Conservation (phyloP, 2,113 vertebrate species). For the Panurus biarmicus region DNA sequence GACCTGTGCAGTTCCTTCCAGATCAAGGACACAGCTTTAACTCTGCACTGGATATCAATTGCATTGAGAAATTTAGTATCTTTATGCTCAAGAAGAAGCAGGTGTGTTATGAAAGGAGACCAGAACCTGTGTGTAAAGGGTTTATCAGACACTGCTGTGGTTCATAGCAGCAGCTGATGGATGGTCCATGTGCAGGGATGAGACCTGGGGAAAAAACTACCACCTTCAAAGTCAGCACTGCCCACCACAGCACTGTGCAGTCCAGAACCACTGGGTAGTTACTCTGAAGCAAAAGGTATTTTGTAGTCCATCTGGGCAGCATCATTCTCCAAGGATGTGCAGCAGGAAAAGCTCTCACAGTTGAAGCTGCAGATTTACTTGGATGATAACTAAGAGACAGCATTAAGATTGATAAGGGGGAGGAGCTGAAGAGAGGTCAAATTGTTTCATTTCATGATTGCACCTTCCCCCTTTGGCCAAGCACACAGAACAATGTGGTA, state of each 20-base stretch:
- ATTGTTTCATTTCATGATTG: background rate
- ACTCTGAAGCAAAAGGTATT: background rate
- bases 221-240: background rate
- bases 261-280: background rate
- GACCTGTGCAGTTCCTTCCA: background rate
- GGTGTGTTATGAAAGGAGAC: background rate
- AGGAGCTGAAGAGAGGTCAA: background rate
- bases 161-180: background rate
- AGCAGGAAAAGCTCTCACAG: background rate
- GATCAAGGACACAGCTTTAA: background rate
- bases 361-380: background rate
- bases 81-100: background rate
- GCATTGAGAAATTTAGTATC: background rate
- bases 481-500: background rate
- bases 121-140: background rate
- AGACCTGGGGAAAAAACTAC: background rate
- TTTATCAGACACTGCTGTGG: background rate
- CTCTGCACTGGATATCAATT: background rate
- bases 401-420: background rate
- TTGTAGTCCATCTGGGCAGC: background rate
- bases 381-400: background rate
- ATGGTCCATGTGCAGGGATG: background rate
- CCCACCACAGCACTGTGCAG: background rate
- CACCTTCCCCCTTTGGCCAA: too few species aligned
- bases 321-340: background rate